These are phyloP conservation scores for Volucella zonaria DNA, from an alignment of 2,888 invertebrate genomes.

Conservation along the genomic window DNA sequence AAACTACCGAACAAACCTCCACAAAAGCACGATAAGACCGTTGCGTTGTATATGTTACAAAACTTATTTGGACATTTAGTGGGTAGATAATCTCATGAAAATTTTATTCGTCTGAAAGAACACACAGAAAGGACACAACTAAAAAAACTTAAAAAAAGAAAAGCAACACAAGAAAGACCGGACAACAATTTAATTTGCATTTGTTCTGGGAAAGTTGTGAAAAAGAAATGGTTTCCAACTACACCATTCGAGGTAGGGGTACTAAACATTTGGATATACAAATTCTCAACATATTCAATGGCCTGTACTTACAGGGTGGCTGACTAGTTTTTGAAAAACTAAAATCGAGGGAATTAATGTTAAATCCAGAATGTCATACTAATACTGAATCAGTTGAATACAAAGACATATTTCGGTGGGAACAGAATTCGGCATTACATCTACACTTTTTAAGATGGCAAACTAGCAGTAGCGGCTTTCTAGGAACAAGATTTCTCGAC, in stretches of 20 bases:
- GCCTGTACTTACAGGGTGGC: no score
- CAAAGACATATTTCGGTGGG: no score
- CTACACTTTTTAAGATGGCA: no score
- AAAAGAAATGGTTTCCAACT: conserved; percentile 20
- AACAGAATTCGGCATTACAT: no score
- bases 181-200: conserved; percentile 63
- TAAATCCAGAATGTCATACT: no score
- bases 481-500: no score
- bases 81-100: conserved; percentile 64
- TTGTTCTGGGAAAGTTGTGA: conserved; percentile 27
- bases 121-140: conserved; percentile 2
- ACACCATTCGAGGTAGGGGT: neutral
- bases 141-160: no score
- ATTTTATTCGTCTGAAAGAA: conserved; percentile 41
- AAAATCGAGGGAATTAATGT: no score
- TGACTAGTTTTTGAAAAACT: no score
- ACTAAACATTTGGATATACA: neutral
- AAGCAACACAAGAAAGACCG: conserved; percentile 4
- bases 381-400: no score
- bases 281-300: neutral
- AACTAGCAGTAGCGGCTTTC: no score
- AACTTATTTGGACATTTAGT: conserved; percentile 68
- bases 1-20: neutral
- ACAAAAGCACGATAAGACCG: conserved; percentile 16
- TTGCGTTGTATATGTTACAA: conserved; percentile 46